These are phyloP conservation scores for Cantharis nigra DNA, from an alignment of 2,888 invertebrate species.

Conservation along the genomic window DNA sequence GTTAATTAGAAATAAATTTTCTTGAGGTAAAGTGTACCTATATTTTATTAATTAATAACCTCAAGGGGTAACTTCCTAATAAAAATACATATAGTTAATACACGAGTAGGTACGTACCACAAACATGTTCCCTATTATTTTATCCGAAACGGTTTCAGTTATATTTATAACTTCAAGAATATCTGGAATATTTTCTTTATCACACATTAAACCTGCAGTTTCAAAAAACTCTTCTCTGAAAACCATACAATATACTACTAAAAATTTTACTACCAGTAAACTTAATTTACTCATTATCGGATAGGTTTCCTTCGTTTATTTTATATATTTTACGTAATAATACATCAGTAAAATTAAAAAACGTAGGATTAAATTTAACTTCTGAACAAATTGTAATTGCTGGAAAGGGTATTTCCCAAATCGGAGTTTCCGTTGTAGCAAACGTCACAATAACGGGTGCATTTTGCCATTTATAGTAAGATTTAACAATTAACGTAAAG, in stretches of 20 bases:
- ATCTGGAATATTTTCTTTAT: constrained; percentile 60
- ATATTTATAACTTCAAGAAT: constrained; percentile 60
- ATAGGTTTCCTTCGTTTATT: background rate
- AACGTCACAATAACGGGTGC: constrained; percentile 76
- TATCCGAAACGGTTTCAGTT: background rate
- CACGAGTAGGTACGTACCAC: background rate
- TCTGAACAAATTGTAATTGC: constrained; percentile 26
- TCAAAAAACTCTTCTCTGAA: constrained; percentile 58
- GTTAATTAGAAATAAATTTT: too few relatives aligned
- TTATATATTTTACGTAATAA: background rate
- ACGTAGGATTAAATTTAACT: background rate
- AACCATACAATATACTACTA: constrained; percentile 4
- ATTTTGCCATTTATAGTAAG: constrained; percentile 72
- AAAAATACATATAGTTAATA: too few relatives aligned
- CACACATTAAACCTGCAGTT: constrained; percentile 64
- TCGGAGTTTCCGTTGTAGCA: constrained; percentile 69
- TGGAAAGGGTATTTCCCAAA: constrained; percentile 61
- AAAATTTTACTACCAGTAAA: background rate
- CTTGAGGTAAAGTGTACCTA: too few relatives aligned
- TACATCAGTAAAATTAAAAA: background rate
- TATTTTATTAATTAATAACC: too few relatives aligned
- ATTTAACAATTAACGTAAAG: constrained; percentile 63
- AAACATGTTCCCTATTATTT: background rate
- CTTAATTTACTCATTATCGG: background rate
- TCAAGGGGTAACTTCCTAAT: too few relatives aligned